Conservation (phyloP, 1,140 invertebrate species). For the Portunus trituberculatus region DNA sequence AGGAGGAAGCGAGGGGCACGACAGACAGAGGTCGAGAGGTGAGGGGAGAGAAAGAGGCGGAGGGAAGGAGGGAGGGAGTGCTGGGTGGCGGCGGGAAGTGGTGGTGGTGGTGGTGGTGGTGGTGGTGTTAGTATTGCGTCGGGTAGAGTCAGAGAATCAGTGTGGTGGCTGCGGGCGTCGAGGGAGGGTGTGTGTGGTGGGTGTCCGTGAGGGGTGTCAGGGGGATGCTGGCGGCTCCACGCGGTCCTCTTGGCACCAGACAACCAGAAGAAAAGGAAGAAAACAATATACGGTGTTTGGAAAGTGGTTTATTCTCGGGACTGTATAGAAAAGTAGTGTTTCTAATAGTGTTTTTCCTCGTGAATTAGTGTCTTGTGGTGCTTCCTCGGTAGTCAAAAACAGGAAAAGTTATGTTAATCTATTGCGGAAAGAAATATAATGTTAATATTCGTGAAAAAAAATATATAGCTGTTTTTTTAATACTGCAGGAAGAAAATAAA, state of each 20-base stretch:
- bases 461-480: too few species aligned
- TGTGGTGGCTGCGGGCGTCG: background rate
- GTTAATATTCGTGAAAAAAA: too few species aligned
- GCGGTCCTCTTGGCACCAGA: background rate
- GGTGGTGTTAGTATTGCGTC: background rate
- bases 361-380: too few species aligned
- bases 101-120: background rate
- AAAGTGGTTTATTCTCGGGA: too few species aligned
- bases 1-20: too few species aligned
- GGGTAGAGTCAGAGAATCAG: constrained; percentile 17
- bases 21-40: too few species aligned
- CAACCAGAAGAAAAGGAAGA: background rate
- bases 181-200: background rate
- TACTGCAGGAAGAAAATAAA: too few species aligned
- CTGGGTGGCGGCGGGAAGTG: background rate
- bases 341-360: too few species aligned
- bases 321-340: too few species aligned
- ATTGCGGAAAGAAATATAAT: too few species aligned
- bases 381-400: too few species aligned
- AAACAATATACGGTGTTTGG: background rate
- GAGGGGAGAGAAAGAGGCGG: background rate
- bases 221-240: background rate
- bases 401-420: too few species aligned
- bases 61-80: background rate
- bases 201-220: background rate